phyloP scores from a whole-genome alignment of 1,140 invertebrate species.

The Himalopsyche phryganea region DNA sequence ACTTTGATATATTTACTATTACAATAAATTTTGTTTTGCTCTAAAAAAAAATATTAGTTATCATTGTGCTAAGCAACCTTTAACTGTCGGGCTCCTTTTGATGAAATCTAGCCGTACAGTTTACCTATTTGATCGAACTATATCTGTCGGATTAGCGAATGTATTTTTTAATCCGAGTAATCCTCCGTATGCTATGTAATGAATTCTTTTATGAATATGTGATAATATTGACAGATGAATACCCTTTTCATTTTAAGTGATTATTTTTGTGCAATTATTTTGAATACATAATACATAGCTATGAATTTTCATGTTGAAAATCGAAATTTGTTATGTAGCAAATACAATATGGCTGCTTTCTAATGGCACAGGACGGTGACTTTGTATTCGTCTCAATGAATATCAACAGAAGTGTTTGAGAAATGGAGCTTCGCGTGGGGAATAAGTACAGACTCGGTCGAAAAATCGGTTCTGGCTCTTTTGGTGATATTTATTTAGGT shows the following conservation, averaged over 20 bases:
- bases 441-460: constrained; percentile 95
- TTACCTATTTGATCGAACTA: no score
- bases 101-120: no score
- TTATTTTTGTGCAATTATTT: constrained; percentile 19
- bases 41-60: no score
- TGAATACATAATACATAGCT: constrained; percentile 9
- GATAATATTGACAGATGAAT: constrained; percentile 6
- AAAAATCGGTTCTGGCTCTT: constrained; percentile 97
- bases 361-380: constrained; percentile 27
- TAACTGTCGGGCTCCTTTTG: no score
- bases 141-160: constrained; percentile 21
- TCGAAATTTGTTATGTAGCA: constrained; percentile 26
- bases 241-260: constrained; percentile 9
- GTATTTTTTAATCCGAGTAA: constrained; percentile 24
- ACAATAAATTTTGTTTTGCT: no score
- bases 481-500: constrained; percentile 98
- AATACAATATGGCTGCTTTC: constrained; percentile 29
- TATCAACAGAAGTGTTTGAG: constrained; percentile 28
- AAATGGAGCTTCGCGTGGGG: constrained; percentile 95
- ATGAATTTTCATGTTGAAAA: constrained; percentile 20
- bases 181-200: constrained; percentile 19
- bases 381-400: constrained; percentile 28
- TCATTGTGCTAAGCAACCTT: no score
- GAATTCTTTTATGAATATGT: constrained; percentile 6
- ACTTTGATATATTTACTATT: no score